Percentiles rank a stretch among this genome's conserved stretches.
These are phyloP conservation scores for Oligia fasciuncula DNA, from an alignment of 2,888 invertebrate genomes.

Conservation along the genomic window DNA sequence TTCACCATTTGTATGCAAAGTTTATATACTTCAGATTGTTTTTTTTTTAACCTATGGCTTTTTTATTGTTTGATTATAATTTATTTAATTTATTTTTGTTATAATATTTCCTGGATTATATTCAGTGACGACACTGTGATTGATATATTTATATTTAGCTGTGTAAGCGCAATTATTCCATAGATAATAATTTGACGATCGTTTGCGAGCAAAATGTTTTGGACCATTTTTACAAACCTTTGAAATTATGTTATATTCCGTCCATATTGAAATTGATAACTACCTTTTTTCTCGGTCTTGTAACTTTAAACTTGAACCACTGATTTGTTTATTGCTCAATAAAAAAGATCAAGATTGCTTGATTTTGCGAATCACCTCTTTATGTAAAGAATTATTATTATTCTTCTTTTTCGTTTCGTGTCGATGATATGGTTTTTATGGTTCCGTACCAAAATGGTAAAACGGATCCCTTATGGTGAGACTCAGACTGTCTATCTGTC, in stretches of 20 bases:
- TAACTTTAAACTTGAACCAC: not conserved
- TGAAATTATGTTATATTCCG: slow-evolving; percentile 4
- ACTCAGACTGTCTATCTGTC: too few relatives aligned
- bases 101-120: slow-evolving; percentile 54
- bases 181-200: slow-evolving; percentile 31
- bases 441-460: too few relatives aligned
- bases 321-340: not conserved
- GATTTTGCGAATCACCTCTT: not conserved
- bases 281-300: not conserved
- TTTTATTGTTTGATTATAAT: slow-evolving; percentile 44
- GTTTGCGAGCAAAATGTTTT: slow-evolving; percentile 24
- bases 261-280: not conserved
- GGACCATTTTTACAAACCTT: slow-evolving; percentile 19
- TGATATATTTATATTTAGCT: slow-evolving; percentile 63
- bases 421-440: too few relatives aligned
- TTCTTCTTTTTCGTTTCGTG: too few relatives aligned
- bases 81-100: slow-evolving; percentile 59
- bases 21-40: not conserved
- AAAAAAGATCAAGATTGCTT: not conserved
- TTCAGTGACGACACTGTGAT: slow-evolving; percentile 75
- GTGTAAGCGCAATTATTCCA: slow-evolving; percentile 61
- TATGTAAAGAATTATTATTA: not conserved
- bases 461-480: too few relatives aligned
- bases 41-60: slow-evolving; percentile 20
- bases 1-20: not conserved